Evolutionary conservation across 2,797 vertebrate species (phyloP), one percentile per base, ranked within the genome.

Genomic region (Sebastes alutus): DNA sequence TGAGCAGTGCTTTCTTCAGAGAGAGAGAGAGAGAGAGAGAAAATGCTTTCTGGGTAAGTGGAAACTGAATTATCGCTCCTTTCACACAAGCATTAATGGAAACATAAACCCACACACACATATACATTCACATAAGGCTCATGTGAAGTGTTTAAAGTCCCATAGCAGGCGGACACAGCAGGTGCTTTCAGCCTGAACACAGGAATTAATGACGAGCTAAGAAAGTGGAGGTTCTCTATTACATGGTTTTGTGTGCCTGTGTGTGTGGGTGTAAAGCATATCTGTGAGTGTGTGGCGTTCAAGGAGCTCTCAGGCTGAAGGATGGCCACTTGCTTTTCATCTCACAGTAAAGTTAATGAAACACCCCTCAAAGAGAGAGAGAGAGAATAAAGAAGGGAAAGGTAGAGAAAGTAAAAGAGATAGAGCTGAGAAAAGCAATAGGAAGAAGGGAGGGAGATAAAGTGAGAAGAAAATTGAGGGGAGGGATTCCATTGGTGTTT

Each of bases 271-370:
- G 78, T 85, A 42, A 69, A 80, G 78, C 63, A 62, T 77, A 80
- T 87, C 79, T 82, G 59, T 58, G 78, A 82, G 85, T 67, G 86
- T 70, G 80, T 78, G 76, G 74, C 55, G 69, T 83, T 90, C 76
- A 68, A 90, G 86, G 78, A 81, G 75, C 88, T 88, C 87, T 91
- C 81, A 52, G 77, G 74, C 85, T 92, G 84, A 92, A 91, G 87
- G 90, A 92, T 89, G 78, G 83, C 84, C 92, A 84, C 90, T 94
- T 86, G 82, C 82, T 92, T 90, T 94, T 93, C 89, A 91, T 88
- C 87, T 92, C 82, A 78, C 16, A 69, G 77, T 29, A 52, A 79
- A 85, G 86, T 93, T 93, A 94, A 93, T 92, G 86, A 92, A 95
- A 95, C 90, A 90, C 85, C 85, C 83, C 67, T 30, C 46, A 49